Evolutionary conservation across 2,797 vertebrate species (phyloP).

Genomic region (Mormyrops attenuatus): DNA sequence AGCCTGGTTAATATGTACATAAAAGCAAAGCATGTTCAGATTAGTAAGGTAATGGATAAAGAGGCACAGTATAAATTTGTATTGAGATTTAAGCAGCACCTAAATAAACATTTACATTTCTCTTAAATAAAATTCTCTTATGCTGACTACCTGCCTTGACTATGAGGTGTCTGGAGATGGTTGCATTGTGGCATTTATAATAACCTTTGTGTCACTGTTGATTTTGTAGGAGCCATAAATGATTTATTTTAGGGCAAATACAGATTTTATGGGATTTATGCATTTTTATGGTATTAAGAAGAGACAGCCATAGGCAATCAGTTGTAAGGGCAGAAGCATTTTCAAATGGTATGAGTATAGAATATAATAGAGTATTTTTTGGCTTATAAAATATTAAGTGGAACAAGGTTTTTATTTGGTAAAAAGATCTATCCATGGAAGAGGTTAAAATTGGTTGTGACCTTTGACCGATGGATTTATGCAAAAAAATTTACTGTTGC

Average conservation of each 20-base stretch:
- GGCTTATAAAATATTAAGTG: background rate
- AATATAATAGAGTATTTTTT: background rate
- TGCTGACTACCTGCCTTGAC: conserved; percentile 25
- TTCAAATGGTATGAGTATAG: background rate
- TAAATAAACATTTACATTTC: conserved; percentile 43
- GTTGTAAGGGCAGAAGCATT: background rate
- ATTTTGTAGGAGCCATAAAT: conserved; percentile 31
- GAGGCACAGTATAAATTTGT: conserved; percentile 31
- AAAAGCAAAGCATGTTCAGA: conserved; percentile 26
- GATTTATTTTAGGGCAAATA: conserved; percentile 31
- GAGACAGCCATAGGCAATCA: background rate
- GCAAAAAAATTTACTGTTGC: background rate
- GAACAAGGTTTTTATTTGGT: background rate
- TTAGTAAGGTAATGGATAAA: conserved; percentile 38
- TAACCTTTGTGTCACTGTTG: conserved; percentile 28
- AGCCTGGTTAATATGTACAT: background rate
- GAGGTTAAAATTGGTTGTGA: background rate
- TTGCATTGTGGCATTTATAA: conserved; percentile 37
- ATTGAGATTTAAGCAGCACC: conserved; percentile 37
- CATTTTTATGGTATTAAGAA: conserved; percentile 32
- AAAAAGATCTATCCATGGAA: background rate
- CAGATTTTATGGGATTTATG: conserved; percentile 31
- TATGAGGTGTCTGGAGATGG: conserved; percentile 19
- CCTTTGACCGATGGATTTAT: background rate
- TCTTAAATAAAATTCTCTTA: conserved; percentile 38